A percentile compares a stretch with the other conserved stretches of the same genome.
phyloP scores from a whole-genome alignment of 2,797 vertebrate species.

The Gymnoscopelus microlampas region DNA sequence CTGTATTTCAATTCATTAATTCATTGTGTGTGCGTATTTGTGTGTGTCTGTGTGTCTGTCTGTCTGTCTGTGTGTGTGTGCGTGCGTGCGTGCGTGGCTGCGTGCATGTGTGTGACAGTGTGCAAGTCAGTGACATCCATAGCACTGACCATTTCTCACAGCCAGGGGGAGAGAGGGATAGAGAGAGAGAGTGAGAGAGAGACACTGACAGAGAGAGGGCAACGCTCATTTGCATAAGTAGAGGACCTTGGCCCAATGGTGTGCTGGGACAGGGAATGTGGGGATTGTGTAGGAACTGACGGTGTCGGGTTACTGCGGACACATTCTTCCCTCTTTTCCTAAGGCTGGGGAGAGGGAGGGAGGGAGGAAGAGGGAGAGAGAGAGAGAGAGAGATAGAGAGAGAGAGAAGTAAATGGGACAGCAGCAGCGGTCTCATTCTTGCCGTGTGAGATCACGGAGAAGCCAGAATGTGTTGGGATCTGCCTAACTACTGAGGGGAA shows the following conservation, averaged over 20 bases:
- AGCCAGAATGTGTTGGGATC: slow-evolving; percentile 75
- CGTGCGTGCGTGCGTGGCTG: neutral
- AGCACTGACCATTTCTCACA: slow-evolving; percentile 39
- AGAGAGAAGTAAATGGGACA: slow-evolving; percentile 52
- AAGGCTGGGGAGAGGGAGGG: slow-evolving; percentile 19
- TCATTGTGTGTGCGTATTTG: no score
- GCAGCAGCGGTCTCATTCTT: slow-evolving; percentile 78
- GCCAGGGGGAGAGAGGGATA: slow-evolving; percentile 56
- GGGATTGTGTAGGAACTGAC: slow-evolving; percentile 67
- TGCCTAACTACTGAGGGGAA: slow-evolving; percentile 48
- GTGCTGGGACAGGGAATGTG: slow-evolving; percentile 52
- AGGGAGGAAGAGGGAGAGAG: slow-evolving; percentile 37
- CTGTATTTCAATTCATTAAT: no score
- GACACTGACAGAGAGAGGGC: slow-evolving; percentile 32
- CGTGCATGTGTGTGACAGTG: neutral
- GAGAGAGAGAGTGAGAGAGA: neutral
- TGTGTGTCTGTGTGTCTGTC: no score
- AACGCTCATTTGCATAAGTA: slow-evolving; percentile 55
- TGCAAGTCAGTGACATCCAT: neutral
- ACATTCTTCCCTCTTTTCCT: slow-evolving; percentile 65
- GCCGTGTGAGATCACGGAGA: slow-evolving; percentile 81
- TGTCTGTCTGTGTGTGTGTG: neutral
- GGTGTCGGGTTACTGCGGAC: slow-evolving; percentile 53
- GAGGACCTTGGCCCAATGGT: slow-evolving; percentile 54
- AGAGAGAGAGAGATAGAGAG: slow-evolving; percentile 41